Evolutionary conservation across 2,113 vertebrate genomes (phyloP).

Genomic region (Brienomyrus longianalis): DNA sequence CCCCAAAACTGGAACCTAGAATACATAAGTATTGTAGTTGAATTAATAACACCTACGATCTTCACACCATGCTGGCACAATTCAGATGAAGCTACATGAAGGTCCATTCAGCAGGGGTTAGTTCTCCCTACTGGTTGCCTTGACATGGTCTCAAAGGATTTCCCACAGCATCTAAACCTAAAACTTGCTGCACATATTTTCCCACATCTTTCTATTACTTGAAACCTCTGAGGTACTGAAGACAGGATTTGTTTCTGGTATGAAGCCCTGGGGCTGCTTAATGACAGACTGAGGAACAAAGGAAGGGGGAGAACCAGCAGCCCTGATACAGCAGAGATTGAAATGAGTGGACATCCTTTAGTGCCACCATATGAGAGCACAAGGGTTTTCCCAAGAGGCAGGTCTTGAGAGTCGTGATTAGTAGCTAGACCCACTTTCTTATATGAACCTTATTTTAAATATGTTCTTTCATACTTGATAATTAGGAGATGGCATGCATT

Average conservation of each 20-base stretch:
- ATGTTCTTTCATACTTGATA: neutral
- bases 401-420: neutral
- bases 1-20: neutral
- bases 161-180: slow-evolving; percentile 26
- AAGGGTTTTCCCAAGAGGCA: neutral
- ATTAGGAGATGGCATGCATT: neutral
- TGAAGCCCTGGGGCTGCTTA: slow-evolving; percentile 14
- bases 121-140: neutral
- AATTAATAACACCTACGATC: neutral
- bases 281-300: slow-evolving; percentile 8
- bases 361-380: neutral
- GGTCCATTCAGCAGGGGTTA: neutral
- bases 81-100: neutral
- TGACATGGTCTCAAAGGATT: neutral
- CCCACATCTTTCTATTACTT: slow-evolving; percentile 27
- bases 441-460: neutral
- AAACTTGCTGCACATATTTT: slow-evolving; percentile 20
- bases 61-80: neutral
- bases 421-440: neutral
- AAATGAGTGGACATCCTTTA: neutral
- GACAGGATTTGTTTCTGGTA: slow-evolving; percentile 5
- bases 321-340: neutral
- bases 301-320: neutral
- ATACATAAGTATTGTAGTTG: neutral
- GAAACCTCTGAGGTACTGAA: slow-evolving; percentile 19